Evolutionary conservation across 2,888 invertebrate genomes (phyloP), one percentile per base, ranked within the genome.

Genomic region (Synergus laeviventris): DNA sequence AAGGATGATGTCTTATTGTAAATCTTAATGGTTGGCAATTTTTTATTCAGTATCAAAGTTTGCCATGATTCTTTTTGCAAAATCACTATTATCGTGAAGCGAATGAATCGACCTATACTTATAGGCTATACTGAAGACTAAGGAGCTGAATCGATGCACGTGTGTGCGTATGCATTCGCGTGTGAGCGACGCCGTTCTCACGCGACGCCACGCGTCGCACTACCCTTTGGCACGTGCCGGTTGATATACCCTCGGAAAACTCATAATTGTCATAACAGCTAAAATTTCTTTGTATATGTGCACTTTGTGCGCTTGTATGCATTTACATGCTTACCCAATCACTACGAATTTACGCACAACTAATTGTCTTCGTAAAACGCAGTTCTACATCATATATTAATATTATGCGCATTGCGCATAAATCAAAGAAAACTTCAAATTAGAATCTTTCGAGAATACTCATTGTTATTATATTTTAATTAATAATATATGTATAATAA

Each of bases 161-260:
- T 78, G 78, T 77, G 74, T 77, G 76, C 81, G 79, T 81, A 80
- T 80, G 78, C 78, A 80, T 70, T 74, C 77, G 75, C 80, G 90
- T 90, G 90, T 88, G 90, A 90, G 86, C 89, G 87, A 82, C 84
- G 84, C 76, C 85, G 89, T 90, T 90, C 90, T 89, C 90, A 90
- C 90, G 90, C 90, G 87, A 79, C 82, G 84, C 80, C 85, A 87
- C 87, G 86, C 87, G 87, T 85, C 87, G 73, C 31, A 75, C 74
- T 79, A 74, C 82, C 81, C 83, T 81, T 80, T 78, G 82, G 78
- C 87, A 87, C 87, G 87, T 87, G 86, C 85, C 85, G 81, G 84
- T 84, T 85, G 83, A 84, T 87, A 83, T 84, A 84, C 86, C 84
- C 83, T 85, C 84, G 86, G 81, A 89, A 88, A 89, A 86, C 86